Evolutionary conservation across 2,797 vertebrate species (phyloP), one percentile per base, ranked within the genome.

Genomic region (Corythornis leucogaster): DNA sequence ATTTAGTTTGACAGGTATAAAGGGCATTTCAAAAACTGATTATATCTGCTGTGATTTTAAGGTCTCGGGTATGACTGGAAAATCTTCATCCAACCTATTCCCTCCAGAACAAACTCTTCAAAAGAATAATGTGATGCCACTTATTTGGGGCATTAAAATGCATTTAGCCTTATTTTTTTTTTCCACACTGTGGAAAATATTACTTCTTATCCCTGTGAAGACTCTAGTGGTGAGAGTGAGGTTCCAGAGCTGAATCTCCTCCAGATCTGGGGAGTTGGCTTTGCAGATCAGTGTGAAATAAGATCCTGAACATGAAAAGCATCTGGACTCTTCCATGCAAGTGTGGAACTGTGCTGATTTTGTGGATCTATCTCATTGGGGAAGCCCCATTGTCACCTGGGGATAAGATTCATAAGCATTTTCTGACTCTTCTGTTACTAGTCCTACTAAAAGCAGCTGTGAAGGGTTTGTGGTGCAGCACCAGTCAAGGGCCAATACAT

Each of bases 1-100:
- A 96, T 96, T 89, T 95, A 84, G 80, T 89, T 92, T 96, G 97
- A 97, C 94, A 97, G 92, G 85, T 97, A 95, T 91, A 96, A 97
- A 97, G 94, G 94, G 90, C 91, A 97, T 96, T 96, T 97, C 92
- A 95, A 96, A 96, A 96, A 92, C 92, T 93, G 93, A 96, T 96
- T 89, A 31, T 92, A 96, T 96, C 84, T 95, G 64, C 85, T 78
- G 55, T 78, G 90, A 95, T 95, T 97, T 96, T 96, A 96, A 97
- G 68, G 63, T 76, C 91, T 97, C 93, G 64, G 68, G 67, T 93
- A 96, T 12, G 80, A 92, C 93, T 94, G 67, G 89, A 94, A 96
- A 95, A 93, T 91, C 85, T 93, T 96, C 81, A 85, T 64, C 73
- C 87, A 85, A 92, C 66, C 17, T 62, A 38, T 68, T 92, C 86